These are phyloP conservation scores for Glomeris maerens DNA, from an alignment of 1,140 invertebrate genomes.

Conservation along the genomic window DNA sequence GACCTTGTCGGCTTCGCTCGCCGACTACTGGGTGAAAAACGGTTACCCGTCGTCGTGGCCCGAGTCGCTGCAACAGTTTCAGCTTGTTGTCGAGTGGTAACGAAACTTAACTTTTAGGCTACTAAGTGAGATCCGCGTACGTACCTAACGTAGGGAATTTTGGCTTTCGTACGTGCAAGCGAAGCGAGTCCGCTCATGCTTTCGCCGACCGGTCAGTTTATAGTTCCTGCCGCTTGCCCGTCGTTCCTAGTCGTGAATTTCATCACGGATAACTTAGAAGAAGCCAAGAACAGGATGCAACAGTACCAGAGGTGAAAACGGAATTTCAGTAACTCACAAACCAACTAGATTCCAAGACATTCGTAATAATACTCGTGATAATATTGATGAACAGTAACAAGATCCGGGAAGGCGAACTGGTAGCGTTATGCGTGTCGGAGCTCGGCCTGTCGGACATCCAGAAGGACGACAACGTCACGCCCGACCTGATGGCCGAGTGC, in stretches of 20 bases:
- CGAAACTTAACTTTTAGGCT: conserved; percentile 26
- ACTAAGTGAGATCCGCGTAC: background rate
- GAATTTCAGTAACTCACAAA: too few species aligned
- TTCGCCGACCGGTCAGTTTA: conserved; percentile 82
- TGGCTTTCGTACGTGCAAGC: too few species aligned
- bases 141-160: too few species aligned
- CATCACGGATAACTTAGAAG: conserved; percentile 56
- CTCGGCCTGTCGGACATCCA: conserved; percentile 51
- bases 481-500: conserved; percentile 72
- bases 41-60: conserved; percentile 59
- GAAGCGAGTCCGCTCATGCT: conserved; percentile 82
- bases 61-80: conserved; percentile 47
- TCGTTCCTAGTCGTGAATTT: conserved; percentile 68
- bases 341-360: conserved; percentile 17
- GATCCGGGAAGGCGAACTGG: conserved; percentile 54
- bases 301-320: too few species aligned
- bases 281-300: conserved; percentile 50
- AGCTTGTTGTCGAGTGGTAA: conserved; percentile 83
- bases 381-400: conserved; percentile 62
- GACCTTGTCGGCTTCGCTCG: conserved; percentile 64
- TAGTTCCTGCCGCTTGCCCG: conserved; percentile 76
- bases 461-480: conserved; percentile 81
- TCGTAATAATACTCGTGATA: too few species aligned
- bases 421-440: conserved; percentile 44
- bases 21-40: conserved; percentile 54